Base-by-base conservation (phyloP, 2,113 vertebrate species). In the Anguilla rostrata region DNA sequence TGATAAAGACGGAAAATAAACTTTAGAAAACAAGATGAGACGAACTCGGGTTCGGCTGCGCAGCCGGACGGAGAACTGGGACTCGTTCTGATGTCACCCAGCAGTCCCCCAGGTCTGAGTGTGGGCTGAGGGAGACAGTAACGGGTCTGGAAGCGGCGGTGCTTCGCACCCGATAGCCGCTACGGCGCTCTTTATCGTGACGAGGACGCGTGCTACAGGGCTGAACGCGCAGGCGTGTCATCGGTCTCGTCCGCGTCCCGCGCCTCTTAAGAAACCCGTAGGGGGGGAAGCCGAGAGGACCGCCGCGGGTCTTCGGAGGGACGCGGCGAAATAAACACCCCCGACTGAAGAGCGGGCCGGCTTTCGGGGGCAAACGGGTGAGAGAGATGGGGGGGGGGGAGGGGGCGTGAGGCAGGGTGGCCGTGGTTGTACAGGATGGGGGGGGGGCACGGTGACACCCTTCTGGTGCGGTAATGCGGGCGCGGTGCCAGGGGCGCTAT, bases 401-500 rank as follows among this genome's bases (percentile, higher is more conserved):
- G 34, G 8, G 66, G 26, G 8, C 39, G n/a, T 66, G 41, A 60
- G 40, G 57, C 20, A 78, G 20, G 39, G 82, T 6, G 39, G 46
- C 26, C 9, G 41, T 75, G 81, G 60, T 78, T 20, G 15, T 39
- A 20, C 26, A 22, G 79, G 53, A 60, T 46, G 43, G 43, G 49
- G 49, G 49, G 49, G 49, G 16, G 82, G n/a, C 83, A 87, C 60
- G 82, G 43, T 83, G 49, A 84, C 39, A 60, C n/a, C 26, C 46
- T 39, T 56, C 7, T 40, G 85, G 78, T 85, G 78, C 39, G 78
- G 79, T 81, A 57, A 82, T 56, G 79, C 29, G 40, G 85, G 85
- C 79, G 20, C 29, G 5, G 40, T 29, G 85, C 85, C 85, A 86
- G 56, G n/a, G 40, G 43, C 40, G 15, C 87, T 87, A 87, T 87